Conservation (phyloP, 2,113 vertebrate species). For the Odocoileus hemionus region DNA sequence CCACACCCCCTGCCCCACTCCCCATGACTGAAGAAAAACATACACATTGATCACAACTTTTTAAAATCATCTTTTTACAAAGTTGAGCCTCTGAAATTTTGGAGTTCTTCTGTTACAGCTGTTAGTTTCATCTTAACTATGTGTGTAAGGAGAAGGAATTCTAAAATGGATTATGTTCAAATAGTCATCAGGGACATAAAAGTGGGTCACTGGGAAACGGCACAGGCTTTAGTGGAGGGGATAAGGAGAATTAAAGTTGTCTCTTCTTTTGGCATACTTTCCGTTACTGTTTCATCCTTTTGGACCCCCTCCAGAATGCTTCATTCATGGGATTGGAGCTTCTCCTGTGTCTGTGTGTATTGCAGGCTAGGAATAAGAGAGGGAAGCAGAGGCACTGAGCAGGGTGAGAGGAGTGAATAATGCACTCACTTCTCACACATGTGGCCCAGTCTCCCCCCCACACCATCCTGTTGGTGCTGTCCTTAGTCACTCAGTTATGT, state of each 20-base stretch:
- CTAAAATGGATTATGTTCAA: background rate
- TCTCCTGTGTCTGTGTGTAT: background rate
- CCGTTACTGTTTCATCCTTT: background rate
- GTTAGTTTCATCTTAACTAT: background rate
- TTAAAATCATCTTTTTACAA: background rate
- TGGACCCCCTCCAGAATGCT: background rate
- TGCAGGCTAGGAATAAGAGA: background rate
- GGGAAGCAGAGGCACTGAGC: background rate
- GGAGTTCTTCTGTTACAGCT: background rate
- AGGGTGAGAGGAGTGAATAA: background rate
- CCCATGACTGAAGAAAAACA: background rate
- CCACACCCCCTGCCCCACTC: background rate
- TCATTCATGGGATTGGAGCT: background rate
- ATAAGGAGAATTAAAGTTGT: background rate
- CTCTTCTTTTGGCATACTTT: background rate
- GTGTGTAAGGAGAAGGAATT: background rate
- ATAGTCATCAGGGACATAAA: background rate
- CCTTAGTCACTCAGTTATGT: background rate
- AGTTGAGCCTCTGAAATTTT: background rate
- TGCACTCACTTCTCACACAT: background rate
- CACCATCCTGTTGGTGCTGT: background rate
- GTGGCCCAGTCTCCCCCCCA: background rate
- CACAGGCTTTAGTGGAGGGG: background rate
- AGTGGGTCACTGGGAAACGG: background rate
- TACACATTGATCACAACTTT: background rate